Conservation (phyloP, 2,888 invertebrate genomes). For the Xestia c-nigrum region DNA sequence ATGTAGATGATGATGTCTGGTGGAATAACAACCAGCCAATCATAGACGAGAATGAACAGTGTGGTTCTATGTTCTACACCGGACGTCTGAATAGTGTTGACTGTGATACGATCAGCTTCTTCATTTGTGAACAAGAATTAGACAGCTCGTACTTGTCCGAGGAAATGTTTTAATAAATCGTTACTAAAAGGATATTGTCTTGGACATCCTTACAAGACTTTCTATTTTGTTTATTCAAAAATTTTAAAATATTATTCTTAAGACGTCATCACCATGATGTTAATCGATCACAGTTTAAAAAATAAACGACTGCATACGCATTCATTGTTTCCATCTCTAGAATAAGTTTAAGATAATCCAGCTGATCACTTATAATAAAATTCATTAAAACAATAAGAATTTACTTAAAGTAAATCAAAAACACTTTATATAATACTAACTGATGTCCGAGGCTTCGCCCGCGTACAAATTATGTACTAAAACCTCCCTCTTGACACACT, state of each 20-base stretch:
- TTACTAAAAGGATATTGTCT: not conserved
- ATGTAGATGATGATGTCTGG: constrained; percentile 71
- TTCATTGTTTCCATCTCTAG: not conserved
- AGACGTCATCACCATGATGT: not conserved
- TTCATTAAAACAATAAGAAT: not conserved
- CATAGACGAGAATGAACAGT: constrained; percentile 70
- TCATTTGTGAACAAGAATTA: constrained; percentile 81
- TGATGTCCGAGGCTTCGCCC: too few relatives aligned
- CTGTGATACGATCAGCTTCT: constrained; percentile 76
- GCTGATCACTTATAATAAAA: not conserved
- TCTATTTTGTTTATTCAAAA: not conserved
- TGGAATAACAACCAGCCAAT: constrained; percentile 80
- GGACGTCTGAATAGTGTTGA: constrained; percentile 77
- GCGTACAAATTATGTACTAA: too few relatives aligned
- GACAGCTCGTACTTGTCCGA: not conserved
- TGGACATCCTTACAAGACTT: not conserved
- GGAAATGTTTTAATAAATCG: not conserved
- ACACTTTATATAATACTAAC: not conserved
- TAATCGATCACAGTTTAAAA: not conserved
- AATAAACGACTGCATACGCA: not conserved
- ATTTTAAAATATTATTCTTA: not conserved
- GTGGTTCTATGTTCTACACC: constrained; percentile 82
- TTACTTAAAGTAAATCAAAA: not conserved
- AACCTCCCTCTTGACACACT: too few relatives aligned
- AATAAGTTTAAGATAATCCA: not conserved